Evolutionary conservation across 1,140 invertebrate species (phyloP), one percentile per base, ranked within the genome.

Genomic region (Oncopodura yosiiana): DNA sequence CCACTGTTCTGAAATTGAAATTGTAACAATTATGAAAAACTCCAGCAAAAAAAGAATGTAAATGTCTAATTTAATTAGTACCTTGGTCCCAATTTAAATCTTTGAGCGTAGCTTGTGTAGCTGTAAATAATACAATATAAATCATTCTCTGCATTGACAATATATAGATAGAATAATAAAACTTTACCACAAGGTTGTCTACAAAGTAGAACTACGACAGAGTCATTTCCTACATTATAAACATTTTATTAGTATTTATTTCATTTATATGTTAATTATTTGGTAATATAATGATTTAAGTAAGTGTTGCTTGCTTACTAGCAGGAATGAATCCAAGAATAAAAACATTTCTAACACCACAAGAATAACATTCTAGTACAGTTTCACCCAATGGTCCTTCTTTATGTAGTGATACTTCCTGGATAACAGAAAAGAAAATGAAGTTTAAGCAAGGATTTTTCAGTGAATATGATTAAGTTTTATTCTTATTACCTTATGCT

Each of bases 271-370:
- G n/a, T n/a, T n/a, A n/a, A n/a, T n/a, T n/a, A n/a, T n/a, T n/a
- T n/a, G n/a, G n/a, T n/a, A n/a, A n/a, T n/a, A n/a, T n/a, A n/a
- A n/a, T n/a, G n/a, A n/a, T n/a, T n/a, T n/a, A n/a, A n/a, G n/a
- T n/a, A n/a, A n/a, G n/a, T n/a, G n/a, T n/a, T n/a, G n/a, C n/a
- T n/a, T n/a, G n/a, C n/a, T n/a, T n/a, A n/a, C n/a, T 99, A 11
- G 95, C 94, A 3, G 95, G 95, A 66, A 99, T 98, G 69, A 97
- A 99, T 45, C 96, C 96, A 41, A 99, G 76, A 23, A 98, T 85
- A 75, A 99, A 99, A 0, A 99, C 93, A 74, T 96, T 96, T 42
- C 91, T 79, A 38, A 93, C 92, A 23, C 92, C 95, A 76, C 96
- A 99, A 14, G 93, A 94, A 71, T 99, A 99, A 70, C 96, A 99